phyloP scores from a whole-genome alignment of 2,888 invertebrate genomes.

The Eupithecia inturbata region DNA sequence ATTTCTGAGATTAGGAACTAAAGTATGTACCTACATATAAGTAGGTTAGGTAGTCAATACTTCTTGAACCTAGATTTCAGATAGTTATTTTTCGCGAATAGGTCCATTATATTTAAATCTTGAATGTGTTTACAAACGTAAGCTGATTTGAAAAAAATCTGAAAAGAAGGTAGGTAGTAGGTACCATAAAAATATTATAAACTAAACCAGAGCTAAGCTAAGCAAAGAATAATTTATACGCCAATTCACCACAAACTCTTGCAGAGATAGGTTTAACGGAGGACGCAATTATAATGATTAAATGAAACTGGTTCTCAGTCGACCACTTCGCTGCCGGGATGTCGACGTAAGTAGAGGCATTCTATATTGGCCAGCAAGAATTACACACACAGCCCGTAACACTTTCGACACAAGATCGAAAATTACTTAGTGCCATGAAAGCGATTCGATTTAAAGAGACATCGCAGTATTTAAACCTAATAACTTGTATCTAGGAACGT shows the following conservation, averaged over 20 bases:
- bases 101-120: background rate
- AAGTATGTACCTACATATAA: background rate
- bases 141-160: background rate
- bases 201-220: conserved; percentile 7
- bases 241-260: conserved; percentile 51
- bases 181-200: background rate
- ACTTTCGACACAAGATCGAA: conserved; percentile 42
- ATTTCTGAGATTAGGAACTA: conserved; percentile 22
- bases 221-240: conserved; percentile 49
- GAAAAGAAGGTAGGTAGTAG: background rate
- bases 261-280: conserved; percentile 75
- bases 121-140: background rate
- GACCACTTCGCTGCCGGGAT: conserved; percentile 66
- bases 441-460: conserved; percentile 32
- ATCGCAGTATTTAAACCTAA: conserved; percentile 23
- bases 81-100: background rate
- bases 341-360: conserved; percentile 58
- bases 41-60: background rate
- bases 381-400: conserved; percentile 39
- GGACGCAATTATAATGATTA: conserved; percentile 83
- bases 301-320: conserved; percentile 78
- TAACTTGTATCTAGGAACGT: conserved; percentile 29
- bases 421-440: conserved; percentile 33
- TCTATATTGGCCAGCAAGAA: conserved; percentile 45
- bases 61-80: background rate